Conservation (phyloP, 2,888 invertebrate species). For the Habrosyne pyritoides region DNA sequence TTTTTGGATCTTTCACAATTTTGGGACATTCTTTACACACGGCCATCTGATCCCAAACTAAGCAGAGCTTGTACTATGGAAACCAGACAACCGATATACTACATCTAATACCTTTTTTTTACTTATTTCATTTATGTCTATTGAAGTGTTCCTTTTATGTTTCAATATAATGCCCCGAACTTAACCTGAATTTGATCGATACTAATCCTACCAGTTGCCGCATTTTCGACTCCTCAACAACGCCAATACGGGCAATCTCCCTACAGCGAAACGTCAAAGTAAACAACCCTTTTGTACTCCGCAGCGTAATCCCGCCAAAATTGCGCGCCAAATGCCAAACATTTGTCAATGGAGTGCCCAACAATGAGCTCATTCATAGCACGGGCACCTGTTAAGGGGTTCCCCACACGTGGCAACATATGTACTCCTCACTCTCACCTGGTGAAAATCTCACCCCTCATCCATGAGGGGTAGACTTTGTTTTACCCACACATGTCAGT, state of each 20-base stretch:
- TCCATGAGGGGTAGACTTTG: conserved; percentile 63
- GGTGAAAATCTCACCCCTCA: conserved; percentile 76
- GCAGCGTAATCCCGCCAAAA: conserved; percentile 60
- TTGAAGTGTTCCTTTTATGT: not conserved
- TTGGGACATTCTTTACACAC: too few species aligned
- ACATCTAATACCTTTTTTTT: too few species aligned
- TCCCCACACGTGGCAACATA: conserved; percentile 77
- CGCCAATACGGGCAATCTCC: conserved; percentile 22
- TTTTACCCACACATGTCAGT: conserved; percentile 73
- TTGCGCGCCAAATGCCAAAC: conserved; percentile 71
- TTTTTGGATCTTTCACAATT: too few species aligned
- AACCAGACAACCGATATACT: too few species aligned
- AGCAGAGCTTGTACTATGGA: too few species aligned
- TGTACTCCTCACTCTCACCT: conserved; percentile 71
- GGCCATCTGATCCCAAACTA: too few species aligned
- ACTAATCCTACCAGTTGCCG: not conserved
- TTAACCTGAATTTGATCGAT: not conserved
- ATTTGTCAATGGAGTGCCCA: conserved; percentile 70
- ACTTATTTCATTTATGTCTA: not conserved
- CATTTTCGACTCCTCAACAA: conserved; percentile 16
- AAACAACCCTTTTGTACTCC: conserved; percentile 62
- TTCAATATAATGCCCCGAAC: not conserved
- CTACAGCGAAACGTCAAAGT: conserved; percentile 37
- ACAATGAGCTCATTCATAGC: conserved; percentile 71
- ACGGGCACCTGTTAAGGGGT: conserved; percentile 77